Conservation (phyloP, 2,797 vertebrate genomes). For the Anolis apletophallus region DNA sequence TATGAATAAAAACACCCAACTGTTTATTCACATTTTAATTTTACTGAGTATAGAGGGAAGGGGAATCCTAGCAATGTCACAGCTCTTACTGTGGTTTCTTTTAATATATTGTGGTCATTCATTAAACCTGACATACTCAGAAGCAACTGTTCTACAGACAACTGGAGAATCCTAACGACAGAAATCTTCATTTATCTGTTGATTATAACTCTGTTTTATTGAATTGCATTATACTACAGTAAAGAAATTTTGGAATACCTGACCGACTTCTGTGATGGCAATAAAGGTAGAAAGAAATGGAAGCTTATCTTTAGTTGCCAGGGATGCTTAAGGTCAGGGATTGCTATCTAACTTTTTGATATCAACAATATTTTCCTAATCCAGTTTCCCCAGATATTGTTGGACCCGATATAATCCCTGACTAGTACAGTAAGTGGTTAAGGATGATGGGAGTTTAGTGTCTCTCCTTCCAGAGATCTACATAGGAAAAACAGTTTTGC, state of each 20-base stretch:
- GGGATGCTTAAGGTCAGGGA: neutral
- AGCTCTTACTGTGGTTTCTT: conserved; percentile 2
- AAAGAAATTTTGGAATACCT: no score
- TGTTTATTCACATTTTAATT: conserved; percentile 8
- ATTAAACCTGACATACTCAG: neutral
- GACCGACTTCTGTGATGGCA: conserved; percentile 27
- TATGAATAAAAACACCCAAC: neutral
- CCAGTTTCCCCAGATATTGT: neutral
- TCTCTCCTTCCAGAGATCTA: neutral
- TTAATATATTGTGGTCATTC: conserved; percentile 14
- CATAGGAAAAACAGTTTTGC: neutral
- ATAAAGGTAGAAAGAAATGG: neutral
- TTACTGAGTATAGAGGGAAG: neutral
- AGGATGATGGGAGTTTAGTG: neutral
- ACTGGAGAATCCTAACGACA: conserved; percentile 38
- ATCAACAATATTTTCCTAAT: neutral
- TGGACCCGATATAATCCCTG: neutral
- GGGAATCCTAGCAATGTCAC: neutral
- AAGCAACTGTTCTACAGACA: conserved; percentile 29
- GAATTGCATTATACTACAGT: no score
- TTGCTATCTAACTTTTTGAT: neutral
- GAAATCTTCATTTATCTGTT: conserved; percentile 64
- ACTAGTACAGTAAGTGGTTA: no score
- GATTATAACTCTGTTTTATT: conserved; percentile 40
- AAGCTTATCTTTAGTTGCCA: neutral